Conservation (phyloP, 37 sponge, comb jelly and placozoan genomes). For the Corticium candelabrum region DNA sequence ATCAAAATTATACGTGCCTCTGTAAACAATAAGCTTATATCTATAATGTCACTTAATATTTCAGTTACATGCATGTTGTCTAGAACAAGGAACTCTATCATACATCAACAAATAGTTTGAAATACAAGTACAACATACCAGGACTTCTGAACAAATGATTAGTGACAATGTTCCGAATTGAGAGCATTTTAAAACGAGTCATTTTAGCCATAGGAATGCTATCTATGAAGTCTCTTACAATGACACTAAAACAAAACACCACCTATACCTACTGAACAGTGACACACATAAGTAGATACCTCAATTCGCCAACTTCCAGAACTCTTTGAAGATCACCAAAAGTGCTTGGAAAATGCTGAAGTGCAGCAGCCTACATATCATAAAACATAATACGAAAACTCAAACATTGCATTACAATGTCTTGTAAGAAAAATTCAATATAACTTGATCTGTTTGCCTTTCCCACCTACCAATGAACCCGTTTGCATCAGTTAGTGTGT, state of each 20-base stretch:
- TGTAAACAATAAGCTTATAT: conserved; percentile 12
- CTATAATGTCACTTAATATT: neutral
- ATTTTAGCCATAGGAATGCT: conserved; percentile 32
- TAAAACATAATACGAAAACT: neutral
- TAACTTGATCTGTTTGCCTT: too few relatives aligned
- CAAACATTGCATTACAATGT: too few relatives aligned
- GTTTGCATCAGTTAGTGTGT: too few relatives aligned
- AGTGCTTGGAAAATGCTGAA: conserved; percentile 52
- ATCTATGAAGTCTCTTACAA: conserved; percentile 39
- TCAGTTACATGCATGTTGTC: neutral
- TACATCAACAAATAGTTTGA: neutral
- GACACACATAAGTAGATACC: conserved; percentile 17
- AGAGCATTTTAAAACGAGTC: conserved; percentile 49
- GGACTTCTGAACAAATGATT: conserved; percentile 48
- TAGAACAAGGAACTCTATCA: neutral
- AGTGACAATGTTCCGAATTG: conserved; percentile 32
- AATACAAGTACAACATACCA: conserved; percentile 25
- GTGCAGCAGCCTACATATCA: conserved; percentile 41
- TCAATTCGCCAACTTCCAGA: conserved; percentile 26
- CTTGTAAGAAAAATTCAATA: too few relatives aligned
- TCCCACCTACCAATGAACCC: too few relatives aligned
- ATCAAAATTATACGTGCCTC: conserved; percentile 48
- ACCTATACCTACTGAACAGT: neutral
- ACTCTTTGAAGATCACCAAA: conserved; percentile 37
- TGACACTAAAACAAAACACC: conserved; percentile 18